Evolutionary conservation across 2,888 invertebrate species (phyloP).

Genomic region (Megalurothrips usitatus): DNA sequence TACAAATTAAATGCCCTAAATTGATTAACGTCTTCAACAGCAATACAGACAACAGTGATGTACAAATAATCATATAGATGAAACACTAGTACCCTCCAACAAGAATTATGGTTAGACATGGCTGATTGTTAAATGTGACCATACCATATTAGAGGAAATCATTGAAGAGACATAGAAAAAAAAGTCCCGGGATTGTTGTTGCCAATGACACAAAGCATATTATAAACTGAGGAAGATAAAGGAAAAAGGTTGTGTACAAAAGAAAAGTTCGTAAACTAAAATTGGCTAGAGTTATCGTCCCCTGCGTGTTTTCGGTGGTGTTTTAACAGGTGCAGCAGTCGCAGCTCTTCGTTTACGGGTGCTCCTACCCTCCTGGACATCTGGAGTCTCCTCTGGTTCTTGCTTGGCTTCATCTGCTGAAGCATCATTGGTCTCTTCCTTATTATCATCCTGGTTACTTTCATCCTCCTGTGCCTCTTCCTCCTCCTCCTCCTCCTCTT

Average conservation of each 20-base stretch:
- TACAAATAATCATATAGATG: neutral
- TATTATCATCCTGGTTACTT: neutral
- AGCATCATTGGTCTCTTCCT: neutral
- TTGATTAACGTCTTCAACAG: neutral
- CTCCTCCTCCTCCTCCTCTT: neutral
- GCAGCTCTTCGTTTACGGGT: slow-evolving; percentile 8
- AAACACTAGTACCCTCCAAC: neutral
- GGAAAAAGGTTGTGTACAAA: neutral
- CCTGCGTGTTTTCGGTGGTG: slow-evolving; percentile 2
- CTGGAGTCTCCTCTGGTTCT: neutral
- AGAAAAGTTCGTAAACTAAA: slow-evolving; percentile 1
- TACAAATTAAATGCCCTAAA: neutral
- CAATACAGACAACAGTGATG: neutral
- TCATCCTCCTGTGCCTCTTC: neutral
- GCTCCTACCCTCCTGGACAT: neutral
- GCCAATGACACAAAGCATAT: neutral
- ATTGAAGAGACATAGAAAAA: too few species aligned
- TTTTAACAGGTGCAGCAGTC: neutral
- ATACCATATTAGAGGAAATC: too few species aligned
- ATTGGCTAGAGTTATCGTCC: neutral
- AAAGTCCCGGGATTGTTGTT: neutral
- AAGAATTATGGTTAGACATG: neutral
- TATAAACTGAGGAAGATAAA: neutral
- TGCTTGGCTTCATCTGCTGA: neutral
- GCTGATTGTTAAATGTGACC: neutral